These are phyloP conservation scores for Bradypodion ventrale DNA, from an alignment of 2,797 vertebrate species.

Conservation along the genomic window DNA sequence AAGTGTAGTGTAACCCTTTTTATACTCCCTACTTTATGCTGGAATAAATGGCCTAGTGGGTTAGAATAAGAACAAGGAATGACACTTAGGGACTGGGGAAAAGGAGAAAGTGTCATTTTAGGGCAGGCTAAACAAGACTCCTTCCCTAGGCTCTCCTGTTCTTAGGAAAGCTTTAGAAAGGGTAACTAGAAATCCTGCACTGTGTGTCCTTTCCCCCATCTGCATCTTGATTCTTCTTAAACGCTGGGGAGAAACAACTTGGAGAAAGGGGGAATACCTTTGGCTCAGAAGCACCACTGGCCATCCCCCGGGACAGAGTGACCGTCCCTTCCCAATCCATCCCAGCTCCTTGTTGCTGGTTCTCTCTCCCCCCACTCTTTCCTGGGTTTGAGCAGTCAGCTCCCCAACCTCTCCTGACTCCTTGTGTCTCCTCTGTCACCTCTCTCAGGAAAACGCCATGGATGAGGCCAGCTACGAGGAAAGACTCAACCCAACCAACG, in stretches of 20 bases:
- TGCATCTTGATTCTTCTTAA: slow-evolving; percentile 1
- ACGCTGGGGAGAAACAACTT: background rate
- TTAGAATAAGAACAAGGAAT: background rate
- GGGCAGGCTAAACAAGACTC: background rate
- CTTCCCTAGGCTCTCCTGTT: background rate
- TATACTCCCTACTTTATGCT: background rate
- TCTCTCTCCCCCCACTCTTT: too few relatives aligned
- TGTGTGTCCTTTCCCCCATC: background rate
- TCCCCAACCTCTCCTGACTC: slow-evolving; percentile 6
- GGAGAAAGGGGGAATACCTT: slow-evolving; percentile 7
- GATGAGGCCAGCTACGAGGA: slow-evolving; percentile 82
- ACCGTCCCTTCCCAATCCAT: background rate
- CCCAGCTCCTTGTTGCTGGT: background rate
- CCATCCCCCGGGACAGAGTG: background rate
- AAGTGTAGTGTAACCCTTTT: background rate
- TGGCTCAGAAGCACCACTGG: background rate
- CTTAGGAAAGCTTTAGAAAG: background rate
- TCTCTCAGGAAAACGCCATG: slow-evolving; percentile 82
- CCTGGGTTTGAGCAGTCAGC: slow-evolving; percentile 21
- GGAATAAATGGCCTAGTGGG: background rate
- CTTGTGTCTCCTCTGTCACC: slow-evolving; percentile 30
- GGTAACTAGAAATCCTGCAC: background rate
- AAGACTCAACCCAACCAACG: slow-evolving; percentile 74
- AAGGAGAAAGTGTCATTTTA: background rate
- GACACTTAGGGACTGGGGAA: background rate